phyloP scores from a whole-genome alignment of 2,888 invertebrate genomes.

The Stomorhina lunata region DNA sequence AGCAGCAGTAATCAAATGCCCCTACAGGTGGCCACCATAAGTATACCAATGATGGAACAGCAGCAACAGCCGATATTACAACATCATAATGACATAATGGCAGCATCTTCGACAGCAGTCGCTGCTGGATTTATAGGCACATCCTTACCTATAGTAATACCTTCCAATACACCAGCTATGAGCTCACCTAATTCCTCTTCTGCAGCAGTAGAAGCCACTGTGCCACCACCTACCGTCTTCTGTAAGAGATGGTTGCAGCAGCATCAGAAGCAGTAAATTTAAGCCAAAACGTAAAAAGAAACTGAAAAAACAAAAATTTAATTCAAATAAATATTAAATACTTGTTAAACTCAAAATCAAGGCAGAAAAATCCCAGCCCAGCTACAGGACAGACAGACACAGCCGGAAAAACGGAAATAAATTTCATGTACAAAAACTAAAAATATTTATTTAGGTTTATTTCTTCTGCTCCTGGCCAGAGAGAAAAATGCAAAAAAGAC shows the following conservation, averaged over 20 bases:
- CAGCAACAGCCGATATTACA: slow-evolving; percentile 35
- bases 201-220: slow-evolving; percentile 63
- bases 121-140: slow-evolving; percentile 39
- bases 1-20: slow-evolving; percentile 51
- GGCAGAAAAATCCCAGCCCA: background rate
- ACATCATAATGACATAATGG: slow-evolving; percentile 1
- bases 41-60: slow-evolving; percentile 46
- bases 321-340: slow-evolving; percentile 51
- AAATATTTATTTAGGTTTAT: slow-evolving; percentile 42
- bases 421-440: background rate
- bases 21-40: slow-evolving; percentile 62
- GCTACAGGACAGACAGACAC: background rate
- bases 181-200: background rate
- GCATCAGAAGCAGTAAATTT: slow-evolving; percentile 69
- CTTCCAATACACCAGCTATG: slow-evolving; percentile 52
- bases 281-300: background rate
- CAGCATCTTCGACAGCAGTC: slow-evolving; percentile 32
- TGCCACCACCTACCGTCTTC: slow-evolving; percentile 75
- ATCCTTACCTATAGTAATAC: slow-evolving; percentile 42
- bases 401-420: slow-evolving; percentile 1
- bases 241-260: slow-evolving; percentile 77
- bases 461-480: slow-evolving; percentile 6
- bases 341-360: background rate
- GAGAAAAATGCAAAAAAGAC: background rate
- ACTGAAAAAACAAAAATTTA: slow-evolving; percentile 30